Percentiles rank a stretch among this genome's conserved stretches.
phyloP scores from a whole-genome alignment of 2,797 vertebrate species.

The Hyperoplus immaculatus region DNA sequence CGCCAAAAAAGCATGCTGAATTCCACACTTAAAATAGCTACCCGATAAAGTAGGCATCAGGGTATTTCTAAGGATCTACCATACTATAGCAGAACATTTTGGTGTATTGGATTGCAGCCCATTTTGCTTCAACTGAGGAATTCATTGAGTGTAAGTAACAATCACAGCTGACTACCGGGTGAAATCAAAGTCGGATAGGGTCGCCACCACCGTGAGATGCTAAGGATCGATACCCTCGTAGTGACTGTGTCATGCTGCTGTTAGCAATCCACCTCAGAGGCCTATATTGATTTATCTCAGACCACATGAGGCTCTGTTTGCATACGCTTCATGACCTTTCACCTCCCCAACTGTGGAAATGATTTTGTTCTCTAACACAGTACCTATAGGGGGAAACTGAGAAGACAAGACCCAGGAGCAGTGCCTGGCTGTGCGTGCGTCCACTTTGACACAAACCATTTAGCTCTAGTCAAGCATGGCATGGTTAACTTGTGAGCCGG shows the following conservation, averaged over 20 bases:
- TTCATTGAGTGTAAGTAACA: too few species aligned
- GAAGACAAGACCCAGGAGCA: background rate
- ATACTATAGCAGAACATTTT: too few species aligned
- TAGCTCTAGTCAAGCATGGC: background rate
- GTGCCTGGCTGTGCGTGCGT: background rate
- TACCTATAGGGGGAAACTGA: background rate
- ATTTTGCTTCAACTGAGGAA: too few species aligned
- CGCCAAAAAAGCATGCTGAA: too few species aligned
- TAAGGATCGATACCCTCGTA: background rate
- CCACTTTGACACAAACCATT: background rate
- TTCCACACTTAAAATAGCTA: too few species aligned
- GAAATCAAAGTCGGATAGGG: background rate
- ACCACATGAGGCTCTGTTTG: constrained; percentile 24
- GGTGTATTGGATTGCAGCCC: too few species aligned
- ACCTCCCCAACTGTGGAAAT: constrained; percentile 23
- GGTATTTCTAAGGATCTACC: too few species aligned
- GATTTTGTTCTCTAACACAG: background rate
- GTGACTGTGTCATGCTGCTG: background rate
- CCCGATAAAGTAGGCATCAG: too few species aligned
- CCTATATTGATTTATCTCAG: constrained; percentile 27
- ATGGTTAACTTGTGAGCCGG: constrained; percentile 1
- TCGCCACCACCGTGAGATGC: background rate
- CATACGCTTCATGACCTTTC: constrained; percentile 9
- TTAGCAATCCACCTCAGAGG: constrained; percentile 1
- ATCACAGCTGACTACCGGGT: too few species aligned